Evolutionary conservation across 1,140 invertebrate species (phyloP).

Genomic region (Oedothorax gibbosus): DNA sequence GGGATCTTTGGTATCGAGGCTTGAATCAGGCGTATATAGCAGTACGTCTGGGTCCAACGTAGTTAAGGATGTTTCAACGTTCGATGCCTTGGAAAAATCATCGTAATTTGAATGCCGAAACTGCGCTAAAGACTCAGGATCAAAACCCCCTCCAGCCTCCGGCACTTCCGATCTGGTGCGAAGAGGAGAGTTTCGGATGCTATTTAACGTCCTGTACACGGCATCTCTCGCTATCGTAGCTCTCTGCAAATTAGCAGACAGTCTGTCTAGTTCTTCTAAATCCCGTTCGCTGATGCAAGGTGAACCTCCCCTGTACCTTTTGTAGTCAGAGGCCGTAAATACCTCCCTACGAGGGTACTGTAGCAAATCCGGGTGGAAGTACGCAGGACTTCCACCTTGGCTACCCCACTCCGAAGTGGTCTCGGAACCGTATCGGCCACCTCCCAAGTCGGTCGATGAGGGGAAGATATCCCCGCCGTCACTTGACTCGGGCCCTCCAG

Average conservation of each 20-base stretch:
- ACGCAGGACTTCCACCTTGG: slow-evolving; percentile 17
- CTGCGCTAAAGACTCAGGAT: neutral
- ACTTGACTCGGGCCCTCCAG: slow-evolving; percentile 22
- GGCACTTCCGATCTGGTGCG: neutral
- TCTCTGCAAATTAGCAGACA: slow-evolving; percentile 51
- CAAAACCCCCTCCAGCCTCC: neutral
- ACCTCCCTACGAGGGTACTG: slow-evolving; percentile 72
- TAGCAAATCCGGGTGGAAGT: slow-evolving; percentile 63
- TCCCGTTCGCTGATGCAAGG: slow-evolving; percentile 80
- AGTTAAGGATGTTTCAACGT: neutral
- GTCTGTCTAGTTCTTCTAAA: slow-evolving; percentile 76
- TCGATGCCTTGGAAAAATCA: slow-evolving; percentile 25
- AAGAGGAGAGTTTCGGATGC: slow-evolving; percentile 40
- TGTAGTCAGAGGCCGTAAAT: slow-evolving; percentile 82
- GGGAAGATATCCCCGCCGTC: slow-evolving; percentile 16
- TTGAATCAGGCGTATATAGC: slow-evolving; percentile 13
- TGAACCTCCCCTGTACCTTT: slow-evolving; percentile 77
- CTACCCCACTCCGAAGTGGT: neutral
- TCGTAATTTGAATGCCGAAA: slow-evolving; percentile 30
- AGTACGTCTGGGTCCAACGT: neutral
- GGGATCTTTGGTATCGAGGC: neutral
- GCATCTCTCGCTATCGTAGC: slow-evolving; percentile 28
- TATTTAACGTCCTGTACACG: slow-evolving; percentile 40
- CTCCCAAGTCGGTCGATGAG: slow-evolving; percentile 33
- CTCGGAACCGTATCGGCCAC: neutral